Percentiles rank a stretch among this genome's conserved stretches.
These are phyloP conservation scores for Spisula subtruncata DNA, from an alignment of 2,888 invertebrate species.

Conservation along the genomic window DNA sequence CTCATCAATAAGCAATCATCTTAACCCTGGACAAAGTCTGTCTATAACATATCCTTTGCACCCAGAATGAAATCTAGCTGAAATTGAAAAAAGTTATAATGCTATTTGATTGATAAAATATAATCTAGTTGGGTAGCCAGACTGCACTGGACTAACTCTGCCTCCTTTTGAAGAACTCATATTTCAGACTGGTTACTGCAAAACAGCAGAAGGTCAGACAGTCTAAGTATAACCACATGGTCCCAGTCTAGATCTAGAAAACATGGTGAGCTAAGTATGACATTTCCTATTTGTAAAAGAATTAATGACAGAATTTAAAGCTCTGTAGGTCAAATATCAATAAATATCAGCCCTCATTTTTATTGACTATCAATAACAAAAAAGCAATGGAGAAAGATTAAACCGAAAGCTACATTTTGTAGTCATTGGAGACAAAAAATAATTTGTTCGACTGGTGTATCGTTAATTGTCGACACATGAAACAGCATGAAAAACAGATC, in stretches of 20 bases:
- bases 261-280: not conserved
- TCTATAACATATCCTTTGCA: no score
- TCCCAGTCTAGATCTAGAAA: not conserved
- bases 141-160: no score
- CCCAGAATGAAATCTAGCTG: no score
- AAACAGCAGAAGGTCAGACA: not conserved
- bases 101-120: no score
- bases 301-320: not conserved
- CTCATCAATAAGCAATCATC: no score
- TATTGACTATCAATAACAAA: not conserved
- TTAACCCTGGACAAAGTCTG: no score
- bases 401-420: not conserved
- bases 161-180: no score
- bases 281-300: not conserved
- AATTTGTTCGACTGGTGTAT: not conserved
- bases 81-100: no score
- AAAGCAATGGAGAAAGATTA: not conserved
- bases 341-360: not conserved
- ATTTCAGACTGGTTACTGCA: not conserved
- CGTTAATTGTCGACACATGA: conserved; percentile 5
- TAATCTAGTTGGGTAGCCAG: no score
- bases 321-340: not conserved
- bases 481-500: not conserved
- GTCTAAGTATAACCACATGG: not conserved
- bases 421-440: conserved; percentile 4